Base-by-base conservation (phyloP, 1,140 invertebrate species). In the Potamilus streckersoni region DNA sequence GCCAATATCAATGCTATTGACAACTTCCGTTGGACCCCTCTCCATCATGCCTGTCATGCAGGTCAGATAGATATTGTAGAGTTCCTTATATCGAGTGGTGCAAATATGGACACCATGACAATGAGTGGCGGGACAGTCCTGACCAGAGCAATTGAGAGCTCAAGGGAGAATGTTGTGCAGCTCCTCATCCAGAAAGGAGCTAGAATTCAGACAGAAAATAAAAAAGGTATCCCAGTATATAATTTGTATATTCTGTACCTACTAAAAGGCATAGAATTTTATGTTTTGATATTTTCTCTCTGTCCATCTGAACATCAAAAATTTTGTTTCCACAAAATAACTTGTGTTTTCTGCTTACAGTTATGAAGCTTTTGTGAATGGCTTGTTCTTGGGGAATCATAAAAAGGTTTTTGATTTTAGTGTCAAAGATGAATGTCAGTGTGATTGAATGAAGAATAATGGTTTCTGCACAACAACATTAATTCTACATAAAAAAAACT, bases 1-100 rank as follows among this genome's bases (percentile, higher is more conserved):
- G 90, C 90, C 20, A 74, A 80, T 71, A 81, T 90, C 12, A 89
- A 90, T 82, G 81, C 87, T 16, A 78, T 82, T 66, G 90, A 91
- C 73, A 90, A 91, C 78, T 90, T 91, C 79, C 88, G 90, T 72
- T 91, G 90, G 90, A 90, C 90, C 62, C 88, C 90, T 13, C 73
- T 91, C 31, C 90, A 91, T 74, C 89, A 91, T 80, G 90, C 90
- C 2, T 89, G 88, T 74, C 90, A 90, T 79, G 79, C 84, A 20
- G 90, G 90, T 19, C 83, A 85, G 68, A 74, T 88, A 57, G 88
- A 89, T 74, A 78, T 90, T 63, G 89, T 90, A 13, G 80, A 88
- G 69, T 80, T 82, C 16, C 73, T 90, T n/a, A 64, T 90, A 20
- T 79, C 85, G 2, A 71, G 83, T 73, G 88, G 89, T 8, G 90